Evolutionary conservation across 2,888 invertebrate species (phyloP).

Genomic region (Cryptops parisi): DNA sequence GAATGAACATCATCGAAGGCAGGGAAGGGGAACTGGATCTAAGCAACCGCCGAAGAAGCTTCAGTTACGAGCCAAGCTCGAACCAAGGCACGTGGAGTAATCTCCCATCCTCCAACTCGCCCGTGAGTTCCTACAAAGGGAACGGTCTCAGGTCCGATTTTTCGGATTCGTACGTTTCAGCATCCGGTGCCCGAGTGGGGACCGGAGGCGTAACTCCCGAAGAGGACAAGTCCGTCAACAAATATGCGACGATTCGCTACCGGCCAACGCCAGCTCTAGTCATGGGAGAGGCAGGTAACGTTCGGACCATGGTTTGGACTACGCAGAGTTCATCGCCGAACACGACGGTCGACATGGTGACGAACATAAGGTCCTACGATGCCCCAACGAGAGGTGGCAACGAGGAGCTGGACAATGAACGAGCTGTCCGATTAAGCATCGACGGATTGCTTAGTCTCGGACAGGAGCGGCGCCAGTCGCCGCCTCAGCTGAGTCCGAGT

Average conservation of each 20-base stretch:
- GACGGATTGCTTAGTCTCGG: slow-evolving; percentile 31
- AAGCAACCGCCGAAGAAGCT: slow-evolving; percentile 8
- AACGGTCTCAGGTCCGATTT: slow-evolving; percentile 10
- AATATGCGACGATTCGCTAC: slow-evolving; percentile 8
- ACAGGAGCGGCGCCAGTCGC: slow-evolving; percentile 24
- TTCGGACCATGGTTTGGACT: slow-evolving; percentile 59
- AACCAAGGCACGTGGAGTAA: not conserved
- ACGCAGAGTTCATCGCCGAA: slow-evolving; percentile 35
- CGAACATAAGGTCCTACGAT: slow-evolving; percentile 21
- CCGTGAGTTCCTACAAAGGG: slow-evolving; percentile 32
- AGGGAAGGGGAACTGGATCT: slow-evolving; percentile 9
- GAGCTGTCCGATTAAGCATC: slow-evolving; percentile 22
- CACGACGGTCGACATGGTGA: not conserved
- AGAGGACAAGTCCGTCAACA: slow-evolving; percentile 21
- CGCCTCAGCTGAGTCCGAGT: slow-evolving; percentile 19
- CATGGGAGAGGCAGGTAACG: slow-evolving; percentile 81
- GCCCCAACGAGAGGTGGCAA: slow-evolving; percentile 21
- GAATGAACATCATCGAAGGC: slow-evolving; percentile 21
- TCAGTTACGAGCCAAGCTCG: slow-evolving; percentile 8
- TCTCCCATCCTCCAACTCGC: not conserved
- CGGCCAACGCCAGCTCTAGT: slow-evolving; percentile 59
- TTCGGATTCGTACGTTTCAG: not conserved
- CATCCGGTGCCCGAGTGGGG: slow-evolving; percentile 14
- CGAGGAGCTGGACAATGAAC: slow-evolving; percentile 34
- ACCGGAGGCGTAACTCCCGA: slow-evolving; percentile 21